These are phyloP conservation scores for Phrixothrix hirtus DNA, from an alignment of 2,888 invertebrate species.

Conservation along the genomic window DNA sequence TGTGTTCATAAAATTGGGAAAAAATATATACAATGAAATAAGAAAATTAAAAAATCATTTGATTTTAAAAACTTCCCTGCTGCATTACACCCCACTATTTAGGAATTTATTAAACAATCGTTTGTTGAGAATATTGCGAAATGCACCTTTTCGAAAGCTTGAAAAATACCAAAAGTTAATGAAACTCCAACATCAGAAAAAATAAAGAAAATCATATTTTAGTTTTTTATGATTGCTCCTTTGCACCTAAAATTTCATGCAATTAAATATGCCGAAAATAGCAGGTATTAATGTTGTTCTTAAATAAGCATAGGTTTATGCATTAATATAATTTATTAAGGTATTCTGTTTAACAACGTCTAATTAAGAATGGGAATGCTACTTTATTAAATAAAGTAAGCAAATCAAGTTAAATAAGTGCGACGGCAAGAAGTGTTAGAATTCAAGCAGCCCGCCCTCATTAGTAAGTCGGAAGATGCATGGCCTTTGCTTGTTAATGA, in stretches of 20 bases:
- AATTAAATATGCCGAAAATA: neutral
- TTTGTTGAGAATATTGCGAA: no score
- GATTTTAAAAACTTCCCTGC: no score
- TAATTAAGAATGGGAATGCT: conserved; percentile 16
- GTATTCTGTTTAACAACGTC: conserved; percentile 21
- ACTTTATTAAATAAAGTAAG: conserved; percentile 23
- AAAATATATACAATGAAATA: no score
- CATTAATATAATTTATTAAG: conserved; percentile 19
- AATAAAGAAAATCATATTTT: neutral
- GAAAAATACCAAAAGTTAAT: no score
- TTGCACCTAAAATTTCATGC: neutral
- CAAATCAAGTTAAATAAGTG: conserved; percentile 24
- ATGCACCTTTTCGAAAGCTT: no score
- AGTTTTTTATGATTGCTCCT: neutral
- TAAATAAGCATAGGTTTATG: neutral
- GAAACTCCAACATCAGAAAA: no score
- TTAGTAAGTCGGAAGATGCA: conserved; percentile 43
- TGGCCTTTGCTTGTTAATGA: conserved; percentile 43
- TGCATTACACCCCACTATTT: no score
- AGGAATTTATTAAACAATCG: no score
- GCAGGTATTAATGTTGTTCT: neutral
- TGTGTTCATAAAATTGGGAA: no score
- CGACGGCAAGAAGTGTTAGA: conserved; percentile 28
- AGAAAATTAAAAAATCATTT: no score
- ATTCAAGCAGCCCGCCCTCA: conserved; percentile 43